These are phyloP conservation scores for Buceros bicornis DNA, from an alignment of 2,797 vertebrate species.

Conservation along the genomic window DNA sequence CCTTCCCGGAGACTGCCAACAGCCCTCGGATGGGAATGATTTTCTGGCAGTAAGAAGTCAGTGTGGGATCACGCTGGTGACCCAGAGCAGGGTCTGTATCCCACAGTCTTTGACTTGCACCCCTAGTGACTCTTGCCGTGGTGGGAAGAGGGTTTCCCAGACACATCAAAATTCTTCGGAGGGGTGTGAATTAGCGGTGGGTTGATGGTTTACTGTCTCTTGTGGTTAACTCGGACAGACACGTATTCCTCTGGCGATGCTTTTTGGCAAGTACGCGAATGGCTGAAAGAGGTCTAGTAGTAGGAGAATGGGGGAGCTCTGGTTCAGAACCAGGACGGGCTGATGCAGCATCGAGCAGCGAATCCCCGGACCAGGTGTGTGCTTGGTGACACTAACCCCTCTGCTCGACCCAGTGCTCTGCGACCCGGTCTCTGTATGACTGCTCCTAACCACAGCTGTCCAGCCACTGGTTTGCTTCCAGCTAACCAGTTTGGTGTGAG, in stretches of 20 bases:
- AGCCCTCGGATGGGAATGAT: constrained; percentile 12
- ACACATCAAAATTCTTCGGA: neutral
- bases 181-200: neutral
- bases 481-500: neutral
- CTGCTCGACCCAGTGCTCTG: neutral
- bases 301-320: neutral
- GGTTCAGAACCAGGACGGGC: neutral
- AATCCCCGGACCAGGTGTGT: neutral
- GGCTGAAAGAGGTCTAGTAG: neutral
- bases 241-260: neutral
- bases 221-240: neutral
- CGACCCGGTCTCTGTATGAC: neutral
- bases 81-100: neutral
- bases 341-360: neutral
- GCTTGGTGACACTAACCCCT: neutral
- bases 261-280: neutral
- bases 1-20: neutral
- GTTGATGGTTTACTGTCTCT: neutral
- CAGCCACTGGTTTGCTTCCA: neutral
- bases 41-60: neutral
- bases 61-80: neutral
- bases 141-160: neutral
- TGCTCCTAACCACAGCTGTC: neutral
- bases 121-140: neutral
- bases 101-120: neutral